Evolutionary conservation across 2,888 invertebrate species (phyloP), one percentile per base, ranked within the genome.

Genomic region (Tanypteryx hageni): DNA sequence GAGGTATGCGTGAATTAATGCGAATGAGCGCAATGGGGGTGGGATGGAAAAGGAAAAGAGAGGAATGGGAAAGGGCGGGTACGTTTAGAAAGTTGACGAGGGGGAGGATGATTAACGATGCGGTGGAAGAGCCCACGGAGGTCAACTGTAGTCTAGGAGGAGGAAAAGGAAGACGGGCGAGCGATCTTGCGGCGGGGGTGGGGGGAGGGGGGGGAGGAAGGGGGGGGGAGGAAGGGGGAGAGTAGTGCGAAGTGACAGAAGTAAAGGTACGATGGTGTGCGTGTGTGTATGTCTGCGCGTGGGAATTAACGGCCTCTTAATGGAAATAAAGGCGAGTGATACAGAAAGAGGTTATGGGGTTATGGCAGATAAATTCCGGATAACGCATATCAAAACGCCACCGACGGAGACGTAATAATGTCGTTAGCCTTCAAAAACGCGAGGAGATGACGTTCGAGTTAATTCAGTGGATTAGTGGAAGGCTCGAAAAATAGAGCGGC

Each of bases 51-150:
- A 18, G 83, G 44, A 57, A 83, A 44, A 44, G 86, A 31, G 31
- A 31, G 61, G 86, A 83, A 82, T 31, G 16, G 4, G 27, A 31
- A 44, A n/a, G 82, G 44, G 31, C 14, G 10, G 82, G 56, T 82
- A 57, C 11, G 76, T 76, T 89, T 31, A 64, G 89, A 16, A 64
- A 64, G 64, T 16, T 89, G 68, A 64, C 31, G 64, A 44, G 83
- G 82, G 61, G 18, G 64, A 68, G 68, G 64, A 89, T 89, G 89
- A 89, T 89, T 89, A 89, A 89, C 68, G 89, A 89, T 89, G 89
- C 89, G 89, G 58, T 64, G 64, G 44, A 89, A 31, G 64, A 64
- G 89, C 31, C 16, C 89, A 44, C 64, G 64, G 89, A 44, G 89
- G 89, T 89, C 89, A 64, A 89, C 61, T 89, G 89, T 89, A 89